Base-by-base conservation (phyloP, 2,888 invertebrate species). In the Drosophila stalkeri region DNA sequence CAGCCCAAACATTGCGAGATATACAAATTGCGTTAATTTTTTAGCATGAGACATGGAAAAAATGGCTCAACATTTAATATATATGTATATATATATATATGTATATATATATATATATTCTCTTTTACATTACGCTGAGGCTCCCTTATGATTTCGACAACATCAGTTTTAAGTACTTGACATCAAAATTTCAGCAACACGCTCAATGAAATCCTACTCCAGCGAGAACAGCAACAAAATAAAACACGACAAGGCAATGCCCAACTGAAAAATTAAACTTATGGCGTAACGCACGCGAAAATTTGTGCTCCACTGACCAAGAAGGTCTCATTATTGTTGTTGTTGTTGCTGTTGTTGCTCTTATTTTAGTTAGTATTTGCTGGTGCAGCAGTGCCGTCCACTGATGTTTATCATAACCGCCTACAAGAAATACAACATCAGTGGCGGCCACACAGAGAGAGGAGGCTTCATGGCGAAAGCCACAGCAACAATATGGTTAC, bases 321-420 rank as follows among this genome's bases (percentile, higher is more conserved):
- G 69, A 77, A 72, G 65, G 35, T 27, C 27, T 18, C 27, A 5
- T 18, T 59, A 35, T 27, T 55, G 20, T 49, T 64, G 63, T 47
- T 31, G 23, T 18, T 44, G 33, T 20, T 54, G 46, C 20, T 60
- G 31, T 20, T 52, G 20, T 39, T n/a, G 49, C 47, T 47, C 14
- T 51, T 33, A 18, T 51, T 51, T 51, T 35, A 35, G 51, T 51
- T 35, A 51, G 51, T 20, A 35, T 39, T 35, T 62, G 59, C 9
- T 54, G 67, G 63, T 73, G 81, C 72, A 72, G 71, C 70, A 75
- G 43, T 47, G 67, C 46, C 69, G 63, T 63, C 66, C 81, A 16
- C 75, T 69, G 86, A 84, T 84, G 84, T 81, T 86, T 88, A 88
- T 88, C 89, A 88, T 88, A 88, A 83, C 81, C 81, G 70, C 81